phyloP scores from a whole-genome alignment of 2,797 vertebrate species.

The Diglossa cyanea region DNA sequence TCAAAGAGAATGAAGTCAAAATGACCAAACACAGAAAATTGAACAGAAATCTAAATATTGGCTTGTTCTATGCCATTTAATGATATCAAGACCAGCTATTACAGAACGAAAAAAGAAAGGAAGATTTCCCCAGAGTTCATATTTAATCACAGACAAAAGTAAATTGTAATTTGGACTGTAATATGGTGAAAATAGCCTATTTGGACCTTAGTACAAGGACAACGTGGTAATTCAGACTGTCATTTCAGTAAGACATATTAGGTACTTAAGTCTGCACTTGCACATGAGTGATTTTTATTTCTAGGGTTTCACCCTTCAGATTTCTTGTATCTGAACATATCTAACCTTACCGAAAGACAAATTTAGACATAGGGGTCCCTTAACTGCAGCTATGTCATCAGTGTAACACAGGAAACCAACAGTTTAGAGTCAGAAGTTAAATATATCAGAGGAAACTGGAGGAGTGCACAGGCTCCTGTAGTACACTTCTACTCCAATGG shows the following conservation, averaged over 20 bases:
- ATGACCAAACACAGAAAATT: neutral
- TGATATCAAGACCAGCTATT: neutral
- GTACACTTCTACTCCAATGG: neutral
- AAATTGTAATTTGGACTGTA: neutral
- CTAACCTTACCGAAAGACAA: neutral
- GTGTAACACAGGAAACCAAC: neutral
- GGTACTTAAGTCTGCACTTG: neutral
- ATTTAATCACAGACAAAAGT: neutral
- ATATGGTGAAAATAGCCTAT: neutral
- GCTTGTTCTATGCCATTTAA: neutral
- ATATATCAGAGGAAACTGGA: neutral
- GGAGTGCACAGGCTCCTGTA: neutral
- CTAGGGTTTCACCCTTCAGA: neutral
- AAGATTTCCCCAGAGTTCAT: neutral
- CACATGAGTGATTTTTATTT: neutral
- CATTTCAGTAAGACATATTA: neutral
- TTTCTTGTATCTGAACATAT: neutral
- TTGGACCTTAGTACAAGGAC: neutral
- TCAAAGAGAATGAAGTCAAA: slow-evolving; percentile 19
- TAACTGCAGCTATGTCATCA: neutral
- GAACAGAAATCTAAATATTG: neutral
- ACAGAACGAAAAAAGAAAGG: neutral
- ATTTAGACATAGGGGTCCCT: neutral
- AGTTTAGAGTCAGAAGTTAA: neutral
- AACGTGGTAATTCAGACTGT: neutral